Evolutionary conservation across 2,888 invertebrate genomes (phyloP), one percentile per base, ranked within the genome.

Genomic region (Thumatha senex): DNA sequence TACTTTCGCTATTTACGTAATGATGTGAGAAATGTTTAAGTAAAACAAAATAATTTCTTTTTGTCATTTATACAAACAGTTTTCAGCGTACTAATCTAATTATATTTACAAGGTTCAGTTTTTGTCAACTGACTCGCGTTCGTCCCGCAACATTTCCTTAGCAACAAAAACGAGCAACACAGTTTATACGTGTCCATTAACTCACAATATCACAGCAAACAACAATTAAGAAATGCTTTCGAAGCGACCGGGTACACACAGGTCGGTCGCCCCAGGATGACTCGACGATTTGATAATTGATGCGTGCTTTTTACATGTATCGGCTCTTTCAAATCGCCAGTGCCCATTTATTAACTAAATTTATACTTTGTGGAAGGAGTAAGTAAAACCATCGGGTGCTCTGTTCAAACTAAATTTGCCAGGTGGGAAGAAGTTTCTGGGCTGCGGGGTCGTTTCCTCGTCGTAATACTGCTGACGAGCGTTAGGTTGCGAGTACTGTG

Each of bases 301-400:
- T 82, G 81, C 79, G 78, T 82, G 82, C 78, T 84, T 86, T 82
- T 82, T 82, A 80, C 76, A 74, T 79, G 68, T 80, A 79, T 78
- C 69, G 75, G 70, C 66, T 76, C 76, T 71, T 72, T 83, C 83
- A 82, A 84, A 81, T 80, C 84, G 80, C 83, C 84, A 77, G 77
- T 76, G 71, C 72, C 72, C 67, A n/a, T 76, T 67, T 70, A 70
- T 75, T 39, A 77, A 77, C 78, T 78, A 78, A 65, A 73, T 80
- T 88, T 91, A 91, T 73, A 89, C 90, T 87, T 91, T 96, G 90
- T 95, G 96, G 92, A 96, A 96, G 64, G 95, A 96, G 89, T 96
- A 97, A 73, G 96, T 96, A 92, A 95, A 97, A 74, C 97, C 97
- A 77, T 97, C 97, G 36, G 97, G 97, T 54, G 96, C 96, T 78